Evolutionary conservation across 2,797 vertebrate genomes (phyloP).

Genomic region (Eulemur rubriventer): DNA sequence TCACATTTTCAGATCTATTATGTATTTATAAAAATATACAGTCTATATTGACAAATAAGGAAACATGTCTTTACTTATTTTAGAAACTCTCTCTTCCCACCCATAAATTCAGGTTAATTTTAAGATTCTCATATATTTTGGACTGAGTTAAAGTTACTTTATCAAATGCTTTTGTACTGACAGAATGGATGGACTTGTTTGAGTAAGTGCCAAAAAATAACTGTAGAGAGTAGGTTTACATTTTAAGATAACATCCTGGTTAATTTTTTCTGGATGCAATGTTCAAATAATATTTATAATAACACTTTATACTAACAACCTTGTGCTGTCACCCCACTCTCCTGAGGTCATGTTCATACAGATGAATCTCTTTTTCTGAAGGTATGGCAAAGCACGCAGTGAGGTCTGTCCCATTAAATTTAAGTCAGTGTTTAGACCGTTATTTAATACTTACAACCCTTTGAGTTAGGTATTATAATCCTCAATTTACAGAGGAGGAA

Average conservation of each 20-base stretch:
- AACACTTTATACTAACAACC: background rate
- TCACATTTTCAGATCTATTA: constrained; percentile 29
- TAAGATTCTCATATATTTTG: constrained; percentile 45
- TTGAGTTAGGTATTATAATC: background rate
- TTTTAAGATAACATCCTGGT: background rate
- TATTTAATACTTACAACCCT: background rate
- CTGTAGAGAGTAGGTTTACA: background rate
- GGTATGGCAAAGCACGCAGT: background rate
- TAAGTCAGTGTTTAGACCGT: background rate
- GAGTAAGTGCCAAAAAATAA: constrained; percentile 20
- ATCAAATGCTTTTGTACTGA: constrained; percentile 29
- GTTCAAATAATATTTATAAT: background rate
- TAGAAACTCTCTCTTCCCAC: background rate
- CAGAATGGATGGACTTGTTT: constrained; percentile 3
- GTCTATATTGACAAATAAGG: constrained; percentile 31
- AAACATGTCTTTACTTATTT: constrained; percentile 27
- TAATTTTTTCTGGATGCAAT: background rate
- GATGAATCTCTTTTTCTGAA: background rate
- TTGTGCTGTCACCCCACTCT: background rate
- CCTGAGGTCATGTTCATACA: background rate
- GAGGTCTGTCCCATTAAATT: background rate
- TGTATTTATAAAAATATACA: constrained; percentile 13
- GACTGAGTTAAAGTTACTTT: constrained; percentile 52
- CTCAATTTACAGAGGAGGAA: background rate
- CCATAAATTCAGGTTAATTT: constrained; percentile 59